Conservation (phyloP, 1,140 invertebrate species). For the Liolophura sinensis region DNA sequence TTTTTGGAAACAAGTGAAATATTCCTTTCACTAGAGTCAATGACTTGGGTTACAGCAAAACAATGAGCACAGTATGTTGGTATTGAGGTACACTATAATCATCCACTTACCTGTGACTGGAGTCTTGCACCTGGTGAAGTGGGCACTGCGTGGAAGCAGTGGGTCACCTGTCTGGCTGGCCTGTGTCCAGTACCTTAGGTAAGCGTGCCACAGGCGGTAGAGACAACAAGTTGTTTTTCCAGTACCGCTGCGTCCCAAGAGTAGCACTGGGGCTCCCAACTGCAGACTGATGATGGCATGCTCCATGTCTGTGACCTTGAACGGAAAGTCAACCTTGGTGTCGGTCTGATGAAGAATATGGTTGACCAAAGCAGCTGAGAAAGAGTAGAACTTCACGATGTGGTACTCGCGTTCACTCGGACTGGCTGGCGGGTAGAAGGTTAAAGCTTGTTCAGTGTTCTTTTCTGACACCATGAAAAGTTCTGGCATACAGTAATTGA, state of each 20-base stretch:
- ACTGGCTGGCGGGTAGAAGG: conserved; percentile 45
- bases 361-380: conserved; percentile 43
- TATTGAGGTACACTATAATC: too few relatives aligned
- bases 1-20: too few relatives aligned
- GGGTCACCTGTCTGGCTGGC: conserved; percentile 30
- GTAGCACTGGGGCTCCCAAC: conserved; percentile 37
- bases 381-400: conserved; percentile 54
- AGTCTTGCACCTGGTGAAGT: conserved; percentile 10
- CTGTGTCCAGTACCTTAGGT: conserved; percentile 43
- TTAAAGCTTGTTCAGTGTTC: not conserved
- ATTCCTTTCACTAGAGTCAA: too few relatives aligned
- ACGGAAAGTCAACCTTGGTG: conserved; percentile 51
- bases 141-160: conserved; percentile 27
- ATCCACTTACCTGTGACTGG: too few relatives aligned
- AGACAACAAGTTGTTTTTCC: conserved; percentile 55
- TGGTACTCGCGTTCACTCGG: conserved; percentile 51
- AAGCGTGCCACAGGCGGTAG: conserved; percentile 48
- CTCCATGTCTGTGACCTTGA: conserved; percentile 50
- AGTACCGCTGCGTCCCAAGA: conserved; percentile 46
- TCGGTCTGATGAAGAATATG: conserved; percentile 37
- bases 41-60: too few relatives aligned
- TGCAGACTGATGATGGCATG: conserved; percentile 50
- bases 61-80: too few relatives aligned
- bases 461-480: not conserved
- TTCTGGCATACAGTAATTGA: not conserved